Conservation (phyloP, 2,888 invertebrate genomes). For the Invenusta paracnida region DNA sequence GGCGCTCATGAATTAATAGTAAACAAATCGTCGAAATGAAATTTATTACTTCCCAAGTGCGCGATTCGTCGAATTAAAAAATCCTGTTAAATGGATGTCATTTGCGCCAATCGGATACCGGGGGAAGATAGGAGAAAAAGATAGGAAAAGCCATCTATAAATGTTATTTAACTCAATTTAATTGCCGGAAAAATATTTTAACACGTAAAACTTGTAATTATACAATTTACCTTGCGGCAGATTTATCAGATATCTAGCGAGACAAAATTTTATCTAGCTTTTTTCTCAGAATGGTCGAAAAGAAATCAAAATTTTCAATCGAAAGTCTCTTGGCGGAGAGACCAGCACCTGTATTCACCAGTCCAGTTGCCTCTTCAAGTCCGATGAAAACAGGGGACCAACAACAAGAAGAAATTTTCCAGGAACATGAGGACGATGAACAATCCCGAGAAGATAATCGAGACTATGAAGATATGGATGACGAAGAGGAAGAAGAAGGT, state of each 20-base stretch:
- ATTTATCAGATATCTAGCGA: neutral
- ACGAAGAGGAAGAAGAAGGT: neutral
- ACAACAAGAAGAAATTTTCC: neutral
- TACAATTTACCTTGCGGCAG: neutral
- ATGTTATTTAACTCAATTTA: neutral
- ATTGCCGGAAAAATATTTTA: constrained; percentile 2
- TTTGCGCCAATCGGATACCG: neutral
- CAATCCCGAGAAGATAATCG: neutral
- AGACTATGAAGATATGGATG: neutral
- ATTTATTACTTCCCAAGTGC: neutral
- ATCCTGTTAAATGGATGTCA: neutral
- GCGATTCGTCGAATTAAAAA: neutral
- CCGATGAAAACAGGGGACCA: too few relatives aligned
- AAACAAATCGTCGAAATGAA: too few relatives aligned
- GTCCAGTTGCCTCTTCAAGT: too few relatives aligned
- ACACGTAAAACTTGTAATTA: neutral
- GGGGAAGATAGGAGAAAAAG: neutral
- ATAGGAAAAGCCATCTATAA: neutral
- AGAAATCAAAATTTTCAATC: neutral
- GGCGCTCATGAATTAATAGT: neutral
- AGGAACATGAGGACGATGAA: neutral
- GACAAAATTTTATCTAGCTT: too few relatives aligned
- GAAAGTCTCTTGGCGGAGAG: constrained; percentile 2
- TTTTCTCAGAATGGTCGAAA: constrained; percentile 7
- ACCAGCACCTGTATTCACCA: too few relatives aligned